Conservation (phyloP, 2,888 invertebrate genomes). For the Meliscaeva auricollis region DNA sequence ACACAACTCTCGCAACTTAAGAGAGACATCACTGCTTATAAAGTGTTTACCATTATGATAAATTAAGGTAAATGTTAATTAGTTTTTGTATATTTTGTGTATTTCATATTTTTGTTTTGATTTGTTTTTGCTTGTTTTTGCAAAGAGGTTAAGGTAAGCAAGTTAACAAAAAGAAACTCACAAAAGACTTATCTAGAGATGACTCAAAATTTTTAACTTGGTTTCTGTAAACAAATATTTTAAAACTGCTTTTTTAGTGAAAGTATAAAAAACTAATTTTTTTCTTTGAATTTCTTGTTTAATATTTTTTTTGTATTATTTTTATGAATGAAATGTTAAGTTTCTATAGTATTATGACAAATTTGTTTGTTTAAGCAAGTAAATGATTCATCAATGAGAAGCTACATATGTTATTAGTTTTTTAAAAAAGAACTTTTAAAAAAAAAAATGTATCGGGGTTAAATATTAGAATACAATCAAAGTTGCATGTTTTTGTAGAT, state of each 20-base stretch:
- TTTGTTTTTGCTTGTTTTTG: conserved; percentile 27
- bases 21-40: not conserved
- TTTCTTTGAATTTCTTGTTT: not conserved
- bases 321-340: not conserved
- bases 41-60: not conserved
- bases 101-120: conserved; percentile 1
- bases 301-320: not conserved
- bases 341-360: too few species aligned
- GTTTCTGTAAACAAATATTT: not conserved
- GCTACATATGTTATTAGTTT: too few species aligned
- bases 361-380: too few species aligned
- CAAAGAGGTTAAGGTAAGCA: conserved; percentile 62
- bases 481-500: too few species aligned
- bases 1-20: conserved; percentile 1
- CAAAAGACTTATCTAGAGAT: too few species aligned
- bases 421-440: too few species aligned
- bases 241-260: conserved; percentile 45
- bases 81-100: conserved; percentile 39
- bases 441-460: too few species aligned
- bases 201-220: conserved; percentile 44
- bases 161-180: conserved; percentile 26
- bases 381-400: too few species aligned
- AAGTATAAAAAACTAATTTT: conserved; percentile 16
- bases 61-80: conserved; percentile 56
- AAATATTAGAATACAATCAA: too few species aligned